Base-by-base conservation (phyloP, 2,888 invertebrate genomes). In the Torymus auratus region DNA sequence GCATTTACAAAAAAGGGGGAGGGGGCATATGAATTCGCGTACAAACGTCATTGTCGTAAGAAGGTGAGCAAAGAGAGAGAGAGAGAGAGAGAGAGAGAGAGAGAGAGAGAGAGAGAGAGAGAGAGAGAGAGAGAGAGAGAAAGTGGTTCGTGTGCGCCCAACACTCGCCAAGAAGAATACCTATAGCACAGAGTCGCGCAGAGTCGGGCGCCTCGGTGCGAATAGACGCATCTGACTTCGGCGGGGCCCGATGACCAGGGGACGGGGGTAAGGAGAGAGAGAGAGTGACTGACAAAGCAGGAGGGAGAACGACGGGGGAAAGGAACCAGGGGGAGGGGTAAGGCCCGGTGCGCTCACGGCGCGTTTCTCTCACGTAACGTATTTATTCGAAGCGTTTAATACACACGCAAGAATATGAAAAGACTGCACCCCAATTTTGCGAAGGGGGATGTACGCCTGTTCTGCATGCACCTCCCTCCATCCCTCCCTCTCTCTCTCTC, bases 321-420 rank as follows among this genome's bases (percentile, higher is more conserved):
- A 55, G 62, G 68, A n/a, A 62, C 13, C 7, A 41, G 11, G 60
- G 41, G 50, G 67, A n/a, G 64, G 15, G 20, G 13, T 2, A 53
- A 61, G 23, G 56, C 41, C 17, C 55, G 53, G 41, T 10, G 11
- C 86, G 87, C 87, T 88, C 88, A 89, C 88, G 88, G 86, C 89
- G 90, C 87, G 84, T 81, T 81, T 89, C 88, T 87, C 87, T 86
- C 85, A 88, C 88, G 85, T 88, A 90, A 90, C 90, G 90, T 90
- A 90, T 88, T 89, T 90, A 90, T 90, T 89, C 87, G 89, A 90
- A 88, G 88, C 88, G 41, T 41, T 41, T 41, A 7, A 41, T 41
- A 41, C 7, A 86, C 86, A 86, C 83, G 86, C 83, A 87, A 86
- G 85, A 87, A 41, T 41, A 88, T 87, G 88, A 89, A 90, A 89